Conservation (phyloP, 2,113 vertebrate species). For the Callionymus lyra region DNA sequence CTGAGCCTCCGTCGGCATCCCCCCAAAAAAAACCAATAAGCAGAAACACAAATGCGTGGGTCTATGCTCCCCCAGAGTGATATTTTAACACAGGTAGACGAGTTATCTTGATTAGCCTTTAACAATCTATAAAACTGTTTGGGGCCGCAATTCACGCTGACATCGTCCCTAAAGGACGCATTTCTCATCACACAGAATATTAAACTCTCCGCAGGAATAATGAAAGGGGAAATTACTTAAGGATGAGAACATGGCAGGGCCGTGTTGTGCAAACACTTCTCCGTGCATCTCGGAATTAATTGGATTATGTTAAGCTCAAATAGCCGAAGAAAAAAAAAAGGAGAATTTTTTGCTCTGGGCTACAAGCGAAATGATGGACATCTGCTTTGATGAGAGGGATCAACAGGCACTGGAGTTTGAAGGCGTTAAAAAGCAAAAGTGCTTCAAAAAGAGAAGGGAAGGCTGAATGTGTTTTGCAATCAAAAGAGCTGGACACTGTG, state of each 20-base stretch:
- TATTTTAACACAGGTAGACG: slow-evolving; percentile 25
- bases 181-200: slow-evolving; percentile 53
- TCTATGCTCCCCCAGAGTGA: slow-evolving; percentile 14
- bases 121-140: slow-evolving; percentile 52
- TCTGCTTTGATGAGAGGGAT: slow-evolving; percentile 30
- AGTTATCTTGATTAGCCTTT: slow-evolving; percentile 41
- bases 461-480: no score
- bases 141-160: slow-evolving; percentile 27
- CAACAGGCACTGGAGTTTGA: slow-evolving; percentile 24
- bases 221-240: slow-evolving; percentile 55
- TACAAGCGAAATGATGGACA: slow-evolving; percentile 15
- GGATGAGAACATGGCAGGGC: slow-evolving; percentile 25
- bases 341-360: slow-evolving; percentile 7
- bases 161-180: slow-evolving; percentile 47
- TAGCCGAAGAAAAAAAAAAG: slow-evolving; percentile 2
- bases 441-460: no score
- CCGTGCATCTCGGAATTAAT: slow-evolving; percentile 41
- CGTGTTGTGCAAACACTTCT: slow-evolving; percentile 31
- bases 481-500: no score
- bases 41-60: slow-evolving; percentile 7
- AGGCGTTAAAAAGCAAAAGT: background rate
- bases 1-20: slow-evolving; percentile 26
- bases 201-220: slow-evolving; percentile 54
- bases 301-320: slow-evolving; percentile 22
- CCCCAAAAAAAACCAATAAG: slow-evolving; percentile 23